These are phyloP conservation scores for Argyresthia goedartella DNA, from an alignment of 2,888 invertebrate genomes.

Conservation along the genomic window DNA sequence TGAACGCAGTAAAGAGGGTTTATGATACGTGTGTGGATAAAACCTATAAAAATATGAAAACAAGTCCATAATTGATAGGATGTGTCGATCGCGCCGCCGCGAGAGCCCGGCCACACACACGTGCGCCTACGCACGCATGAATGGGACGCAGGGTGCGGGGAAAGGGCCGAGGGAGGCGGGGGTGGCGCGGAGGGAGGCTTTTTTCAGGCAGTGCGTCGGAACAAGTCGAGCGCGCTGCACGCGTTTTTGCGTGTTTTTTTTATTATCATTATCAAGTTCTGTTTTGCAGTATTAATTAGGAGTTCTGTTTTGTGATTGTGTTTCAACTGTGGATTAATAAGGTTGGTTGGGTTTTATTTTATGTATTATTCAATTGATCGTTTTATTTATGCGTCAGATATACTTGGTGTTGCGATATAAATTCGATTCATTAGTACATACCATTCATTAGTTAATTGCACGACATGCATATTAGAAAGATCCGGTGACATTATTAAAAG, in stretches of 20 bases:
- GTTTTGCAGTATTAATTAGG: too few relatives aligned
- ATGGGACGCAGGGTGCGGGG: slow-evolving; percentile 35
- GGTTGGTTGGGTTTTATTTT: neutral
- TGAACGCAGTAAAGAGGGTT: too few relatives aligned
- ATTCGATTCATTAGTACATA: too few relatives aligned
- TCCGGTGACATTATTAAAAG: too few relatives aligned
- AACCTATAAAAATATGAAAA: too few relatives aligned
- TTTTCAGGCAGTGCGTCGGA: slow-evolving; percentile 62
- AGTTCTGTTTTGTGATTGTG: slow-evolving; percentile 5
- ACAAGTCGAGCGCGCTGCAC: slow-evolving; percentile 40
- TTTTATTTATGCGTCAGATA: slow-evolving; percentile 8
- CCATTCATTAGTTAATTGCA: too few relatives aligned
- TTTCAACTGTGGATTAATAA: neutral
- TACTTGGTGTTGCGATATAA: slow-evolving; percentile 1
- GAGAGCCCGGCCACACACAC: slow-evolving; percentile 52
- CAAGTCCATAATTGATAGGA: neutral
- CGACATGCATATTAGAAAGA: too few relatives aligned
- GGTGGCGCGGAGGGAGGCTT: slow-evolving; percentile 44
- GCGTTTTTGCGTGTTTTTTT: slow-evolving; percentile 17
- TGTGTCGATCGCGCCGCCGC: neutral
- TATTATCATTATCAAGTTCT: slow-evolving; percentile 1
- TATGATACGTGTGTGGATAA: too few relatives aligned
- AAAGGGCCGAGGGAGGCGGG: slow-evolving; percentile 18
- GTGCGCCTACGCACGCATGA: slow-evolving; percentile 31
- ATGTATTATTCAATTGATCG: neutral